Base-by-base conservation (phyloP, 23 tunicate genomes). In the Styela clava region DNA sequence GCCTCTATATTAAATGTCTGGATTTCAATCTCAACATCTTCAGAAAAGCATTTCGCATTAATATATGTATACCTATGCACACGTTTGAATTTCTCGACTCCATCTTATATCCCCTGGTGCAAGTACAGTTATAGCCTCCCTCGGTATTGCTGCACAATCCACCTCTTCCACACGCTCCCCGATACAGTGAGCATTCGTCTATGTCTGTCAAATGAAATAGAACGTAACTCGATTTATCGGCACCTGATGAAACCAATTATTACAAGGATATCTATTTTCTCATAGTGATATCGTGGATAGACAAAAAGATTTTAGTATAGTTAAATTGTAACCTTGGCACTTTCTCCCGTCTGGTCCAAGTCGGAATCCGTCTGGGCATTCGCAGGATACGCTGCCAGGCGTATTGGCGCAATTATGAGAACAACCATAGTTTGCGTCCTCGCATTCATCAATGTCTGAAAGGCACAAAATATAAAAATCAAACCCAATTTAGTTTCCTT, bases 61-160 rank as follows among this genome's bases (percentile, higher is more conserved):
- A n/a, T n/a, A n/a, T n/a, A n/a, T n/a, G n/a, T 22, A 29, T 29
- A 76, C 81, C 81, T 1, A 52, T 64, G 24, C 81, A 76, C 56
- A 44, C 64, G 27, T 36, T 76, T 69, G 81, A 52, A 21, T 76
- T 18, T 18, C 1, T 0, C 19, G 63, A 44, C 35, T 71, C 56
- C 12, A 12, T 56, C 20, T 73, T 25, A 32, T 56, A 91, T 36
- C 97, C 97, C 29, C 68, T 61, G 29, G 62, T 68, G 44, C 97
- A 91, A 0, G 35, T 79, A 65, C 97, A 91, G 21, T 64, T 28
- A 63, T 77, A 91, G 2, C 87, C 78, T 24, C 97, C 97, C 12
- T 69, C 64, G 9, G 90, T 85, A 62, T 91, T 91, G 24, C 78
- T 52, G 44, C 97, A 91, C 24, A 33, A 7, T 22, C 52, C 24